These are phyloP conservation scores for Drosophila phalerata DNA, from an alignment of 2,888 invertebrate species.

Conservation along the genomic window DNA sequence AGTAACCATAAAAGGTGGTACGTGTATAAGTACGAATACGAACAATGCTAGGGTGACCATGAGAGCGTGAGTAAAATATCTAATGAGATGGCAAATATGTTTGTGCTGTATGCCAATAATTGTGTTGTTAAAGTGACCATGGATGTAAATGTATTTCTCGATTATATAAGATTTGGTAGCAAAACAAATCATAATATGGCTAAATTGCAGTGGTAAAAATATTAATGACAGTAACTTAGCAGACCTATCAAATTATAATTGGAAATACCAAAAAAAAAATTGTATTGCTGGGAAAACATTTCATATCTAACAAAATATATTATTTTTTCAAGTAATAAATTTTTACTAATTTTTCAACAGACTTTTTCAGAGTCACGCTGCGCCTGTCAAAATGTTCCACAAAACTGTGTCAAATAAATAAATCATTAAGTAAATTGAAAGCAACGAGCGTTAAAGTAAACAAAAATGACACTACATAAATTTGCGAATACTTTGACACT, in stretches of 20 bases:
- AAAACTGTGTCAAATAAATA: constrained; percentile 24
- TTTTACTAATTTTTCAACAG: constrained; percentile 4
- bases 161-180: background rate
- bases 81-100: constrained; percentile 15
- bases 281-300: background rate
- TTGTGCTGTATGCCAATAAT: constrained; percentile 8
- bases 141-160: constrained; percentile 1
- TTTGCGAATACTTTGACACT: constrained; percentile 42
- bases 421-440: constrained; percentile 24
- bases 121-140: constrained; percentile 14
- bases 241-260: background rate
- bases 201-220: background rate
- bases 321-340: background rate
- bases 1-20: background rate
- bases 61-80: constrained; percentile 8
- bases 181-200: background rate
- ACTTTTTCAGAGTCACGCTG: constrained; percentile 6
- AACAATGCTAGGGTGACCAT: constrained; percentile 6
- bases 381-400: background rate
- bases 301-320: background rate
- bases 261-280: too few species aligned
- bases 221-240: background rate
- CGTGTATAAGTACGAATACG: constrained; percentile 1
- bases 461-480: constrained; percentile 42
- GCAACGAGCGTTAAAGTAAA: constrained; percentile 44